Evolutionary conservation across 2,797 vertebrate species (phyloP).

Genomic region (Poliocrania exsul): DNA sequence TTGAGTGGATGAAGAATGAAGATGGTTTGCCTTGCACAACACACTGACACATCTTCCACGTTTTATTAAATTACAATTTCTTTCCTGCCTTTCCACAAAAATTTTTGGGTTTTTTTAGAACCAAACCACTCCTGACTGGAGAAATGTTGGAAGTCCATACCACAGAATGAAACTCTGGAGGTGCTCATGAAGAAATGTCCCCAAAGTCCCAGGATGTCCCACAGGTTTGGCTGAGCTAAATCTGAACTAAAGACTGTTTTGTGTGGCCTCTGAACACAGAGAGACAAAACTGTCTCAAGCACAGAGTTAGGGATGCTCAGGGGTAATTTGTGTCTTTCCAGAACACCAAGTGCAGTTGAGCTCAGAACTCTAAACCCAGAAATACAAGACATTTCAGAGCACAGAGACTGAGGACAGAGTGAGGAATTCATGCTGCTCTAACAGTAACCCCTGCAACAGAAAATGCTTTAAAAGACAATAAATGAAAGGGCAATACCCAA

Average conservation of each 20-base stretch:
- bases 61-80: not conserved
- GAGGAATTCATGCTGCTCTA: not conserved
- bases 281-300: not conserved
- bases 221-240: not conserved
- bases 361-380: not conserved
- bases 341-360: not conserved
- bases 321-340: not conserved
- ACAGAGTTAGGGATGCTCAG: not conserved
- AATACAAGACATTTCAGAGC: not conserved
- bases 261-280: not conserved
- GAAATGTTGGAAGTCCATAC: not conserved
- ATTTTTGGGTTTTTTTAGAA: not conserved
- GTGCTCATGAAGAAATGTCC: not conserved
- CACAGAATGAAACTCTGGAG: not conserved
- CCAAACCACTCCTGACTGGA: not conserved
- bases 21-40: not conserved
- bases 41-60: not conserved
- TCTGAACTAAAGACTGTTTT: not conserved
- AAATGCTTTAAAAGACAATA: not conserved
- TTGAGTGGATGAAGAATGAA: not conserved
- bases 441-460: not conserved
- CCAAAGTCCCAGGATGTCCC: not conserved
- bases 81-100: not conserved
- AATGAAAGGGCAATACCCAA: not conserved
- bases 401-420: not conserved